Percentiles rank a stretch among this genome's conserved stretches.
Conservation (phyloP, 2,113 vertebrate genomes). For the Limanda limanda region DNA sequence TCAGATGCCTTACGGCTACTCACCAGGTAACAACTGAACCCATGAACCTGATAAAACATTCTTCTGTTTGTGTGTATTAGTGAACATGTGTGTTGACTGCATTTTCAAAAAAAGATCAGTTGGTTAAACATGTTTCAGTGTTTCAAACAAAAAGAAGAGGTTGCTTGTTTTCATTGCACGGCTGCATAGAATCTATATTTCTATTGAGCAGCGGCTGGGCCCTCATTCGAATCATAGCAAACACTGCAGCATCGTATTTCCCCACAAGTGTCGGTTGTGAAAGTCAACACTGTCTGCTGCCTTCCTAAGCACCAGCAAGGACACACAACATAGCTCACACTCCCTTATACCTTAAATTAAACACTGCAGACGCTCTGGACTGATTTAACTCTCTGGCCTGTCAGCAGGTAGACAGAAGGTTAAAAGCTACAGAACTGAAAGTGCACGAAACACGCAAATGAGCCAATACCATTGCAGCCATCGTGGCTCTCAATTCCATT, state of each 20-base stretch:
- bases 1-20: slow-evolving; percentile 74
- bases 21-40: slow-evolving; percentile 77
- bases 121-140: not conserved
- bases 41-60: slow-evolving; percentile 49
- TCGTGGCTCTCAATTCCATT: slow-evolving; percentile 46
- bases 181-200: not conserved
- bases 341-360: slow-evolving; percentile 46
- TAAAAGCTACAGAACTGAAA: slow-evolving; percentile 40
- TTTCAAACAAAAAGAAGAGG: not conserved
- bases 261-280: slow-evolving; percentile 33
- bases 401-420: slow-evolving; percentile 31
- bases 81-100: not conserved
- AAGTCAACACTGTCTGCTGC: slow-evolving; percentile 17
- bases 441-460: slow-evolving; percentile 56
- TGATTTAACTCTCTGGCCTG: slow-evolving; percentile 35
- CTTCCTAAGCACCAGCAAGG: slow-evolving; percentile 41
- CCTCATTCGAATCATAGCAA: slow-evolving; percentile 25
- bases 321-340: slow-evolving; percentile 31
- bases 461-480: slow-evolving; percentile 47
- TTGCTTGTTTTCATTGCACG: not conserved
- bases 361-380: slow-evolving; percentile 19
- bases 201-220: slow-evolving; percentile 16
- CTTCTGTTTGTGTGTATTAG: slow-evolving; percentile 3
- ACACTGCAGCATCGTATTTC: slow-evolving; percentile 32
- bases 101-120: not conserved